Evolutionary conservation across 2,888 invertebrate species (phyloP), one percentile per base, ranked within the genome.

Genomic region (Drosophila vallismaia): DNA sequence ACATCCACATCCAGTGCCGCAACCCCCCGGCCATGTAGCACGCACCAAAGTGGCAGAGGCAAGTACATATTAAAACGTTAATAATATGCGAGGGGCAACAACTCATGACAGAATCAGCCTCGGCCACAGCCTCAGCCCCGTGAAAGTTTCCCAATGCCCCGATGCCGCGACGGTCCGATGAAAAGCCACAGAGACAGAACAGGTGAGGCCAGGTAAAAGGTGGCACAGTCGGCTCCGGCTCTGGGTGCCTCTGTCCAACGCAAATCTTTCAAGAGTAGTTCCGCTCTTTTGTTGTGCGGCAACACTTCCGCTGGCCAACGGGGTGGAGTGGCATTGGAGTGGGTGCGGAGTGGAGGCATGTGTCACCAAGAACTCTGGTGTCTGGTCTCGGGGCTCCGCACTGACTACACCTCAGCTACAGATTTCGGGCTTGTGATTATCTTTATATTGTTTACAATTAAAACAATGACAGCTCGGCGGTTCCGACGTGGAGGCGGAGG

Each of bases 261-360:
- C 79, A 84, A 90, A 88, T 90, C 91, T 91, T 90, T 91, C 90
- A 89, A 91, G 89, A 91, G 91, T 91, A 91, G 91, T 91, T 91
- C 91, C 91, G 91, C 89, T 90, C 79, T 89, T 88, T 90, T 90
- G 89, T 90, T 85, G 55, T 64, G 69, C 29, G 49, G 68, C 69
- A 52, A 71, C 70, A 70, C 70, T 69, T 70, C 70, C 70, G 70
- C 70, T 46, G 60, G 19, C 49, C 48, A 19, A 24, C 26, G 33
- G 40, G 5, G 12, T 55, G 42, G 14, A 19, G 24, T 19, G 19
- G 38, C 10, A 52, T 36, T 28, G 28, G 28, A 4, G 60, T 24
- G 40, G 48, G 26, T 10, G 26, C 28, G 10, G 12, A 38, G 42
- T 40, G 40, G 46, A 52, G 55, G 53, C 42, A 57, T 62, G 67